Conservation (phyloP, 2,888 invertebrate genomes). For the Euplagia quadripunctaria region DNA sequence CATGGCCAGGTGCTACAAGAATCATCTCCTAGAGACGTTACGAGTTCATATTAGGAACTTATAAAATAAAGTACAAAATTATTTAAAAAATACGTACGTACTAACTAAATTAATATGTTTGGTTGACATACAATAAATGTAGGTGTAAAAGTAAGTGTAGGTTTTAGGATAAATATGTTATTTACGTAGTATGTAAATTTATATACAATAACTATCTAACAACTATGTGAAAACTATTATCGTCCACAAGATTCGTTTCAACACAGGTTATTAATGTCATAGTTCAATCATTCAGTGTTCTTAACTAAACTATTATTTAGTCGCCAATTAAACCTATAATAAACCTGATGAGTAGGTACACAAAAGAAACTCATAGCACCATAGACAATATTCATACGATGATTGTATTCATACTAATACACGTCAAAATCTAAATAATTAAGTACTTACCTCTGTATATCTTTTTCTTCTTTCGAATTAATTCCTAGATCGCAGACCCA, state of each 20-base stretch:
- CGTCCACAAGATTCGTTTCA: not conserved
- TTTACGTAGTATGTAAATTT: not conserved
- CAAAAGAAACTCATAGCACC: not conserved
- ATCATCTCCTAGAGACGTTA: not conserved
- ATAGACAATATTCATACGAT: not conserved
- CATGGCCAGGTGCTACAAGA: not conserved
- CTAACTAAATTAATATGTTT: not conserved
- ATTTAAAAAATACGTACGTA: not conserved
- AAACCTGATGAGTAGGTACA: not conserved
- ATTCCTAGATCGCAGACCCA: too few species aligned
- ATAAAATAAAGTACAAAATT: not conserved
- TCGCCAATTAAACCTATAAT: not conserved
- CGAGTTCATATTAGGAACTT: not conserved
- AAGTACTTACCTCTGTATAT: too few species aligned
- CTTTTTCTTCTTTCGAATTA: not conserved
- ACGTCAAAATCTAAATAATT: too few species aligned
- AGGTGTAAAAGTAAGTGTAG: not conserved
- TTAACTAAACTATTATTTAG: not conserved
- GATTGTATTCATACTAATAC: too few species aligned
- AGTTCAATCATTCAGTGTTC: not conserved
- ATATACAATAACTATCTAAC: not conserved
- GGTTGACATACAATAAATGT: not conserved
- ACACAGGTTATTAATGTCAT: not conserved
- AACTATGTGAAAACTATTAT: not conserved
- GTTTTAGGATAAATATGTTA: not conserved